These are phyloP conservation scores for Gobio occitaniae DNA, from an alignment of 2,797 vertebrate genomes.

Conservation along the genomic window DNA sequence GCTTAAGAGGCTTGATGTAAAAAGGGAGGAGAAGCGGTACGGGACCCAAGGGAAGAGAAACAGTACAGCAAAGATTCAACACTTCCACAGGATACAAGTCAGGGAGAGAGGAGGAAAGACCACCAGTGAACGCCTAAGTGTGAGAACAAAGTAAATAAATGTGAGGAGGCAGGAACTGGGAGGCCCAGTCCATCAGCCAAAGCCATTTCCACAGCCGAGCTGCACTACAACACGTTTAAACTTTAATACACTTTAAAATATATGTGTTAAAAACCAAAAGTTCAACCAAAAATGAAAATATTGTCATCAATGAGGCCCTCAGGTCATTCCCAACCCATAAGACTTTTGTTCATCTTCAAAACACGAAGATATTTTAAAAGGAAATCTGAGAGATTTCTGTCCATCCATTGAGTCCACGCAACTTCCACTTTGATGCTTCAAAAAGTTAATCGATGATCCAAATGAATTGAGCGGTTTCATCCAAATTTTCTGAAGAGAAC, in stretches of 20 bases:
- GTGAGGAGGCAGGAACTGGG: slow-evolving; percentile 48
- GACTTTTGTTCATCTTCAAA: neutral
- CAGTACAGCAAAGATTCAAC: slow-evolving; percentile 25
- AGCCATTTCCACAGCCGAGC: slow-evolving; percentile 24
- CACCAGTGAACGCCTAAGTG: slow-evolving; percentile 44
- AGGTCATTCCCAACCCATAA: neutral
- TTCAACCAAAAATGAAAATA: too few relatives aligned
- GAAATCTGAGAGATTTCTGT: neutral
- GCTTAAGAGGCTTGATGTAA: slow-evolving; percentile 14
- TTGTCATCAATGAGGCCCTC: too few relatives aligned
- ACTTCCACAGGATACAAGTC: slow-evolving; percentile 52
- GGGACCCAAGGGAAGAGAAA: slow-evolving; percentile 40
- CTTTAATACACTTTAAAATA: neutral
- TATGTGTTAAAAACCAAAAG: too few relatives aligned
- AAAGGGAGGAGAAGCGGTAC: slow-evolving; percentile 5
- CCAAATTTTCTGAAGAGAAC: too few relatives aligned
- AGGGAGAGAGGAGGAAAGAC: slow-evolving; percentile 39
- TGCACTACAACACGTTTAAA: slow-evolving; percentile 35
- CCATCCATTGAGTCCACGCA: neutral
- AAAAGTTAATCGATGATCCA: neutral
- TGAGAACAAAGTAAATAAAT: slow-evolving; percentile 45
- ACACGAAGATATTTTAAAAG: neutral
- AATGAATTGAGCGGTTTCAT: neutral
- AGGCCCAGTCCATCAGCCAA: slow-evolving; percentile 49
- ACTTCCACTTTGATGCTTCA: neutral